Conservation (phyloP, 2,797 vertebrate genomes). For the Acanthurus lineatus region DNA sequence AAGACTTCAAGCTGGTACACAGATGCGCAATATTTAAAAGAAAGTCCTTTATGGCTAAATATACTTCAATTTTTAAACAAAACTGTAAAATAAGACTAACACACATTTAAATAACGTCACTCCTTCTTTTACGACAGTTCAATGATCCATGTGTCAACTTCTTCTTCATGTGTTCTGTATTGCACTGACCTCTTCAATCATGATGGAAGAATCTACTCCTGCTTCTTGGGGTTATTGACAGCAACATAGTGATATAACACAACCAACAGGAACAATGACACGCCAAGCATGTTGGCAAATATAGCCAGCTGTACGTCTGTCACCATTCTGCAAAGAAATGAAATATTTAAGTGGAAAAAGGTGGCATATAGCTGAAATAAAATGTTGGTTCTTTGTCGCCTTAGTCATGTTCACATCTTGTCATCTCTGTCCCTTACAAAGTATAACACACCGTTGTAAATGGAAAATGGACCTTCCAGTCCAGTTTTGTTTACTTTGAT, state of each 20-base stretch:
- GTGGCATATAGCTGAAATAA: not conserved
- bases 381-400: no score
- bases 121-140: not conserved
- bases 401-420: not conserved
- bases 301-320: constrained; percentile 98
- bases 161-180: not conserved
- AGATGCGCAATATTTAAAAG: not conserved
- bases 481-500: not conserved
- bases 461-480: no score
- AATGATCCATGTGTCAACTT: not conserved
- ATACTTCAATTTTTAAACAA: not conserved
- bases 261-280: constrained; percentile 95
- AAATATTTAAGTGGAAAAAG: not conserved
- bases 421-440: not conserved
- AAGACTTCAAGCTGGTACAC: not conserved
- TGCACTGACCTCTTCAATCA: constrained; percentile 52
- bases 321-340: constrained; percentile 89
- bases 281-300: constrained; percentile 98
- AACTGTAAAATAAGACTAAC: no score
- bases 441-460: not conserved
- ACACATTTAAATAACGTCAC: not conserved
- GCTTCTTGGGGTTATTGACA: constrained; percentile 98
- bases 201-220: constrained; percentile 84
- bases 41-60: not conserved
- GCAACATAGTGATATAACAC: constrained; percentile 98